These are phyloP conservation scores for Volucella inflata DNA, from an alignment of 2,888 invertebrate species.

Conservation along the genomic window DNA sequence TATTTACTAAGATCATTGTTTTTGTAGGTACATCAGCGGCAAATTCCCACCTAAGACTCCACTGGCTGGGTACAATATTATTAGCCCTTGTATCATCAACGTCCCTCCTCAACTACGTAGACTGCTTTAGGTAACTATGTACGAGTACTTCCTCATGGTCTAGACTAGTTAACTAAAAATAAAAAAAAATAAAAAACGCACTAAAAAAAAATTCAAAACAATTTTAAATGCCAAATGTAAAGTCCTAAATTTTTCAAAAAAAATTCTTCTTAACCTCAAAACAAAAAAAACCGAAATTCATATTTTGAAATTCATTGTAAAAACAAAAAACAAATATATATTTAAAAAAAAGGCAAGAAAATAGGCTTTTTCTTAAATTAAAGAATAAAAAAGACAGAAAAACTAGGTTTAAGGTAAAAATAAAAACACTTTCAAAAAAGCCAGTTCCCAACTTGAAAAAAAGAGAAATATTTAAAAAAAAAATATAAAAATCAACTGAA, in stretches of 20 bases:
- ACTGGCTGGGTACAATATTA: constrained; percentile 55
- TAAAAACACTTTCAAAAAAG: constrained; percentile 29
- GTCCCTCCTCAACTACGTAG: constrained; percentile 57
- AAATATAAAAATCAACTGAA: constrained; percentile 6
- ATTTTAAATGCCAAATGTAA: constrained; percentile 72
- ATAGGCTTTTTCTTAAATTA: constrained; percentile 10
- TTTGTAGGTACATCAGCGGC: constrained; percentile 59
- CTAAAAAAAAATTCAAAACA: constrained; percentile 51
- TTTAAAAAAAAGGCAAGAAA: constrained; percentile 1
- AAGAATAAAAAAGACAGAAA: neutral
- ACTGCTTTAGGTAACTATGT: constrained; percentile 64
- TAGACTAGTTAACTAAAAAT: constrained; percentile 20
- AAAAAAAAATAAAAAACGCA: constrained; percentile 32
- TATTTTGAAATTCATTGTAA: constrained; percentile 55
- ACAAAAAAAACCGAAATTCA: constrained; percentile 6
- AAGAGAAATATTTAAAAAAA: neutral
- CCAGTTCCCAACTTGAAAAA: constrained; percentile 5
- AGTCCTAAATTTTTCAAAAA: constrained; percentile 60
- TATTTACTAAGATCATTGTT: neutral
- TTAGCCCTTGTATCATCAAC: constrained; percentile 55
- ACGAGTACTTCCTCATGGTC: neutral
- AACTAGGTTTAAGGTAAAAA: constrained; percentile 59
- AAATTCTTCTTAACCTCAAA: constrained; percentile 32
- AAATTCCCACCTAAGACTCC: constrained; percentile 10
- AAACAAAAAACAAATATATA: constrained; percentile 33